phyloP scores from a whole-genome alignment of 2,797 vertebrate species.

The Heterohyrax brucei region DNA sequence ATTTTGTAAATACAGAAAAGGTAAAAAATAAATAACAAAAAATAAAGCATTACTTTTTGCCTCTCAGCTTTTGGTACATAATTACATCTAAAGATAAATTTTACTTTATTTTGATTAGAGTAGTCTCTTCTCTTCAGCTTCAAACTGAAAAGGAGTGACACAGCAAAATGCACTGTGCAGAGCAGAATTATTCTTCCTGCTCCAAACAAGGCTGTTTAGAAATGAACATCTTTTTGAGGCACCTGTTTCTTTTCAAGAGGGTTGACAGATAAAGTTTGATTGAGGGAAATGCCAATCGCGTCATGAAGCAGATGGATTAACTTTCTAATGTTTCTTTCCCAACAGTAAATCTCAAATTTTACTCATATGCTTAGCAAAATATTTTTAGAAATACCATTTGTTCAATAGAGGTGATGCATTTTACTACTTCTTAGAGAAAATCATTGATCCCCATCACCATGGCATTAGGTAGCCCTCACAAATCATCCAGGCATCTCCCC shows the following conservation, averaged over 20 bases:
- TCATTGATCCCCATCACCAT: conserved; percentile 78
- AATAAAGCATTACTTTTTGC: conserved; percentile 56
- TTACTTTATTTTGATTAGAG: conserved; percentile 39
- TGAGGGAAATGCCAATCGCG: conserved; percentile 73
- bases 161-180: conserved; percentile 4
- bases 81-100: conserved; percentile 21
- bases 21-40: conserved; percentile 62
- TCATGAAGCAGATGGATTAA: conserved; percentile 77
- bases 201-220: conserved; percentile 63
- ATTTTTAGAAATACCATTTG: conserved; percentile 83
- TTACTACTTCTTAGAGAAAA: conserved; percentile 83
- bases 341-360: conserved; percentile 80
- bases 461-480: conserved; percentile 72
- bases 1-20: conserved; percentile 40
- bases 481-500: conserved; percentile 76
- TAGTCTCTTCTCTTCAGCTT: conserved; percentile 45
- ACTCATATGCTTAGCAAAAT: conserved; percentile 76
- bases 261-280: conserved; percentile 76
- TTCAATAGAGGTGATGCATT: conserved; percentile 81
- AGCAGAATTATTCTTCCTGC: conserved; percentile 61
- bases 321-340: conserved; percentile 82
- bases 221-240: conserved; percentile 68
- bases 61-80: conserved; percentile 29
- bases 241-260: conserved; percentile 74
- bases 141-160: conserved; percentile 43